A percentile compares a stretch with the other conserved stretches of the same genome.
These are phyloP conservation scores for Dyspetes luteomarginatus DNA, from an alignment of 2,888 invertebrate genomes.

Conservation along the genomic window DNA sequence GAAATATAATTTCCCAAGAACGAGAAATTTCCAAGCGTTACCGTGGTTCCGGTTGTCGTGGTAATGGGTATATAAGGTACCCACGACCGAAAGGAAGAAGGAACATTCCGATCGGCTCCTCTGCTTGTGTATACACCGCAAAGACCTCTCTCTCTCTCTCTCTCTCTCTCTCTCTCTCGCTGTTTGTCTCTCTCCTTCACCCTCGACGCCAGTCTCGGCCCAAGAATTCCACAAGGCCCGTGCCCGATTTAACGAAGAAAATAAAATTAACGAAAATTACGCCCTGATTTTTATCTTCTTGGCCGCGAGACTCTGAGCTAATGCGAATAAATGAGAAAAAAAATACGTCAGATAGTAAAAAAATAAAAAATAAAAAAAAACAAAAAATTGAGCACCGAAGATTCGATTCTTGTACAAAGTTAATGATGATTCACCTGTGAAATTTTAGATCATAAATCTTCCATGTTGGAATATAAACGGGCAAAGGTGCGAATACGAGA, in stretches of 20 bases:
- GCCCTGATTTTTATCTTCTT: conserved; percentile 32
- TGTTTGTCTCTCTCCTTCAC: not conserved
- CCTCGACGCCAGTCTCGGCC: conserved; percentile 38
- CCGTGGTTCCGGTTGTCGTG: conserved; percentile 69
- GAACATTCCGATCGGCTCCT: conserved; percentile 56
- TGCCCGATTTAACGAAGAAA: conserved; percentile 24
- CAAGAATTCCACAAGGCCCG: conserved; percentile 53
- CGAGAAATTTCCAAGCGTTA: conserved; percentile 64
- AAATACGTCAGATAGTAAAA: not conserved
- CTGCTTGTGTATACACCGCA: conserved; percentile 12
- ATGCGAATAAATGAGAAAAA: not conserved
- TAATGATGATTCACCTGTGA: conserved; percentile 24
- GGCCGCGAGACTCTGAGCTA: not conserved
- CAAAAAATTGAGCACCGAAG: not conserved
- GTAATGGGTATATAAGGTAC: conserved; percentile 61
- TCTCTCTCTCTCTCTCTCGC: conserved; percentile 5
- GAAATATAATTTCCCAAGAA: conserved; percentile 64
- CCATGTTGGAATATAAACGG: not conserved
- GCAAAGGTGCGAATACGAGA: conserved; percentile 33
- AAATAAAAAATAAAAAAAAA: not conserved
- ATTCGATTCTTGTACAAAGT: not conserved
- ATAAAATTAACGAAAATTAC: not conserved
- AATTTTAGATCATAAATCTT: conserved; percentile 50
- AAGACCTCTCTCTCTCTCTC: not conserved
- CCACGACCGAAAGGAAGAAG: conserved; percentile 57